These are phyloP conservation scores for Sussaba pulchella DNA, from an alignment of 2,888 invertebrate genomes.

Conservation along the genomic window DNA sequence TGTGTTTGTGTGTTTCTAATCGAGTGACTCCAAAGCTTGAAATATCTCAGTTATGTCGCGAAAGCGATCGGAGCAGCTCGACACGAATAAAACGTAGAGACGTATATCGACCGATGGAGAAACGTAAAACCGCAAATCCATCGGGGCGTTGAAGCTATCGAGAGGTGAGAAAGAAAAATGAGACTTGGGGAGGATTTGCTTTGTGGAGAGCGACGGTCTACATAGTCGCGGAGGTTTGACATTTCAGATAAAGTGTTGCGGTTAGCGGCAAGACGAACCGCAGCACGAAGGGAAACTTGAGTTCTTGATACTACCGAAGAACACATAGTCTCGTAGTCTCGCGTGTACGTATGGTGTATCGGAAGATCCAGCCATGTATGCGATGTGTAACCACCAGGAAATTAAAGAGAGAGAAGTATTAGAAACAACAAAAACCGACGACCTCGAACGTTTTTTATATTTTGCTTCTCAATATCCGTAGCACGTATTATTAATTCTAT, in stretches of 20 bases:
- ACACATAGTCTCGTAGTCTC: neutral
- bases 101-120: neutral
- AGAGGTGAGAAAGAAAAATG: conserved; percentile 37
- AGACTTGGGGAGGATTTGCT: too few species aligned
- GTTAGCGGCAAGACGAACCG: conserved; percentile 22
- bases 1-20: too few species aligned
- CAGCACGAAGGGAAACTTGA: neutral
- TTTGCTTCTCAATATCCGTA: too few species aligned
- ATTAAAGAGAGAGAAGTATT: too few species aligned
- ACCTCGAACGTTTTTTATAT: too few species aligned
- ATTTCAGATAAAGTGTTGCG: conserved; percentile 43
- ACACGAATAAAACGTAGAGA: neutral
- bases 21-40: too few species aligned
- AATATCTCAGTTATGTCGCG: too few species aligned
- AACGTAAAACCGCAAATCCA: conserved; percentile 13
- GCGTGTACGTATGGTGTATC: conserved; percentile 3
- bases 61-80: neutral
- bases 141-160: conserved; percentile 4
- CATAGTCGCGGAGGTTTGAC: neutral
- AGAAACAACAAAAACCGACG: too few species aligned
- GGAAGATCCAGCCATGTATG: conserved; percentile 10
- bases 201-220: too few species aligned
- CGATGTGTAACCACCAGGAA: too few species aligned
- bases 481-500: too few species aligned
- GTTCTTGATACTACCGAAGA: neutral